Percentiles rank a stretch among this genome's conserved stretches.
Conservation (phyloP, 2,797 vertebrate genomes). For the Bucorvus abyssinicus region DNA sequence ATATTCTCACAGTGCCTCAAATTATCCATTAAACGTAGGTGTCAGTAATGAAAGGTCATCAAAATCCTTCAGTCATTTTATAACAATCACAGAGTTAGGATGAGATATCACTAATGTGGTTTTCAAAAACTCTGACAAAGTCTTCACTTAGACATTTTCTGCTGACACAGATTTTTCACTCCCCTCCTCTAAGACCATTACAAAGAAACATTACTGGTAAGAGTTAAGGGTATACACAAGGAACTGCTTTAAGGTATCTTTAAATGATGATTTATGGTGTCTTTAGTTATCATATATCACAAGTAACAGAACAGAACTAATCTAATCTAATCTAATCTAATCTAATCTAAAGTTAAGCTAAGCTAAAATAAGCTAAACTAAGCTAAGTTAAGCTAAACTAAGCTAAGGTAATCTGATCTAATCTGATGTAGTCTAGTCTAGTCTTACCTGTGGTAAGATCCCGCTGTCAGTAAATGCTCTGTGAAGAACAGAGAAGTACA, state of each 20-base stretch:
- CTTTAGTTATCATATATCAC: not conserved
- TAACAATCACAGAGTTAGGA: rapidly evolving
- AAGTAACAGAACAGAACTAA: not conserved
- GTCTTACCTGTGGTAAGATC: not conserved
- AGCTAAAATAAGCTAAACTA: too few relatives aligned
- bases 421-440: too few relatives aligned
- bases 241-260: not conserved
- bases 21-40: not conserved
- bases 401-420: too few relatives aligned
- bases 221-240: not conserved
- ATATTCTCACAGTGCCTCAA: not conserved
- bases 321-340: too few relatives aligned
- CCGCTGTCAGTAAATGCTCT: not conserved
- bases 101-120: not conserved
- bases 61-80: not conserved
- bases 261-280: not conserved
- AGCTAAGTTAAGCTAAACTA: too few relatives aligned
- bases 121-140: not conserved
- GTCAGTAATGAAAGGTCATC: not conserved
- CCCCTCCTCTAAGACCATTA: not conserved
- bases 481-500: not conserved
- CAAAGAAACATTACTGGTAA: not conserved
- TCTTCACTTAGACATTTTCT: not conserved
- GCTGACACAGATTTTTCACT: not conserved
- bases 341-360: too few relatives aligned